Percentiles rank a stretch among this genome's conserved stretches.
Conservation (phyloP, 1,140 invertebrate genomes). For the Heliconius eleuchia region DNA sequence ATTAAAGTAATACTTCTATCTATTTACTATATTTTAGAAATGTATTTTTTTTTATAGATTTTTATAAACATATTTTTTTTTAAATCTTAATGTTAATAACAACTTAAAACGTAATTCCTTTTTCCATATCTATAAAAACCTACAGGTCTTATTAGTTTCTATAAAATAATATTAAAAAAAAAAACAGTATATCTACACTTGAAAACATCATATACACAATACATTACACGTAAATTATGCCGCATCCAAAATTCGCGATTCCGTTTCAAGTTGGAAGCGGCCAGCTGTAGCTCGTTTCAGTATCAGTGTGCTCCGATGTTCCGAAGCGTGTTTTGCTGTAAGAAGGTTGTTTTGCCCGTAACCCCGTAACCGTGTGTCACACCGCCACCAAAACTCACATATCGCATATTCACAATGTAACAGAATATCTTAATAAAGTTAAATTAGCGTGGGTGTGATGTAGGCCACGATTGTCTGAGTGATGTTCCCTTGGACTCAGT, state of each 20-base stretch:
- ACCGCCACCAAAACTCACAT: constrained; percentile 23
- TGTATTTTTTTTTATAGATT: no score
- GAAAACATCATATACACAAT: no score
- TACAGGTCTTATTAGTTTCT: no score
- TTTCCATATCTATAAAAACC: no score
- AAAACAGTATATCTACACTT: no score
- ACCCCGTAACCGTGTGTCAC: constrained; percentile 1
- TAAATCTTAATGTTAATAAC: no score
- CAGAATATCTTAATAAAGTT: constrained; percentile 35
- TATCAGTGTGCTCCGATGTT: constrained; percentile 67
- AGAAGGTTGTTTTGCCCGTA: constrained; percentile 55
- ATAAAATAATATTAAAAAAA: no score
- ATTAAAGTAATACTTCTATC: no score
- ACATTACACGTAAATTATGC: constrained; percentile 21
- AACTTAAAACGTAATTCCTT: no score
- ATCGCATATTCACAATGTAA: constrained; percentile 37
- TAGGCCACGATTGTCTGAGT: constrained; percentile 43
- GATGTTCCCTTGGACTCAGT: constrained; percentile 69
- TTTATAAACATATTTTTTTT: no score
- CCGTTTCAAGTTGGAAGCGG: constrained; percentile 27
- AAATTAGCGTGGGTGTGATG: constrained; percentile 40
- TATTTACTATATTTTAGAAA: no score
- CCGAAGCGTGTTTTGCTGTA: constrained; percentile 71
- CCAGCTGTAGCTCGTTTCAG: constrained; percentile 39
- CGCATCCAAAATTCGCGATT: constrained; percentile 40